Evolutionary conservation across 1,140 invertebrate species (phyloP), one percentile per base, ranked within the genome.

Genomic region (Cherax destructor): DNA sequence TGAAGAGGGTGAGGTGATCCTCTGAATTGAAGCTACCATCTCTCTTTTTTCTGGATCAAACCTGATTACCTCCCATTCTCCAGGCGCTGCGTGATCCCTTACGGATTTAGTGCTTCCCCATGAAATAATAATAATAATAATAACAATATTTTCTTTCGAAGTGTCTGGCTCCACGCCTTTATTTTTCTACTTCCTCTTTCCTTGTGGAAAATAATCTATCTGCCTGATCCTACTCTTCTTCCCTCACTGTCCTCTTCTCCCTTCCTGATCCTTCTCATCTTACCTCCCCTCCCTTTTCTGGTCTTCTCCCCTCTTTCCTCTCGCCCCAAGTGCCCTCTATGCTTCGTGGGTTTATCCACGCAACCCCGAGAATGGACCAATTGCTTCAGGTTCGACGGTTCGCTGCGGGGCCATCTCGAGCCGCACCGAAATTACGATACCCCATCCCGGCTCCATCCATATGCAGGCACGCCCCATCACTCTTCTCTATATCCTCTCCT

Each of bases 351-450:
- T 11, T 69, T 69, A 11, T 6, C 18, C 65, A 11, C 11, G 21
- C 13, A 11, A 69, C 16, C 21, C 65, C 21, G 21, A 69, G 65
- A 69, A 21, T 21, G 65, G 21, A 69, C 65, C 65, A 69, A 69
- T 69, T 69, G 65, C 65, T 69, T 69, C 65, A 69, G 65, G 65
- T n/a, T 69, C 65, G 65, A 13, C 18, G 65, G 65, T 69, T 69
- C 65, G 21, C 65, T 69, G 9, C 65, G 21, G 65, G 18, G 65
- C 13, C 65, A 69, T 69, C 18, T 18, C 65, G 65, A 69, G 18
- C 65, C 65, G 11, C 65, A n/a, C 65, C 65, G 18, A 69, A 69
- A 69, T 69, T 69, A 69, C 65, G 65, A 69, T 18, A 69, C 65
- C 21, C 65, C 65, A 69, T 69, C 65, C 21, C 65, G 18, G 65